These are phyloP conservation scores for Caenorhabditis briggsae DNA, from an alignment of 1,140 invertebrate species.

Conservation along the genomic window DNA sequence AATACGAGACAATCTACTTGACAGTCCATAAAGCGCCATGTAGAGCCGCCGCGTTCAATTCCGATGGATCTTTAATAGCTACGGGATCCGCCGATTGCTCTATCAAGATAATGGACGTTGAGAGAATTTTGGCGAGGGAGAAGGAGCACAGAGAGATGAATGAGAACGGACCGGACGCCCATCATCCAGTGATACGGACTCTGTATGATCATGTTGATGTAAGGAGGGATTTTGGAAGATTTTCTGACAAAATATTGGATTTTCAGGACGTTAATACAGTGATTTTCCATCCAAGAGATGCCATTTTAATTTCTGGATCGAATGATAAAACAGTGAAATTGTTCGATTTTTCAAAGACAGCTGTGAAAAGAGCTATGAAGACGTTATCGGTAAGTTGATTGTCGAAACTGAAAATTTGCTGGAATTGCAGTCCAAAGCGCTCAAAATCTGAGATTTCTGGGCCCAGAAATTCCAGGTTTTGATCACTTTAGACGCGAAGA, in stretches of 20 bases:
- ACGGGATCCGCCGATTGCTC: constrained; percentile 97
- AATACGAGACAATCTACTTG: constrained; percentile 97
- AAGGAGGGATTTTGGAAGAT: constrained; percentile 51
- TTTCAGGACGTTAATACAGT: constrained; percentile 90
- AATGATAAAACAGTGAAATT: constrained; percentile 93
- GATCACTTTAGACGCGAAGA: too few species aligned
- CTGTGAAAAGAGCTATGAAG: constrained; percentile 96
- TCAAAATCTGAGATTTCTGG: too few species aligned
- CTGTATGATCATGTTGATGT: constrained; percentile 95
- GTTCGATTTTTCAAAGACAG: constrained; percentile 97
- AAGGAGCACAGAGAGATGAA: constrained; percentile 67
- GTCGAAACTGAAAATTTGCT: too few species aligned
- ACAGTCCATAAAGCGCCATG: constrained; percentile 98
- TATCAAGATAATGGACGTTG: constrained; percentile 97
- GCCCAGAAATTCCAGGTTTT: too few species aligned
- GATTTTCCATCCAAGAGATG: constrained; percentile 91
- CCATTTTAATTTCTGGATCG: constrained; percentile 92
- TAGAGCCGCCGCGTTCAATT: constrained; percentile 91
- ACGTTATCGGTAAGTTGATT: constrained; percentile 73
- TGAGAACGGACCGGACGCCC: constrained; percentile 82
- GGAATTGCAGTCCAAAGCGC: too few species aligned
- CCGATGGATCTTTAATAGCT: constrained; percentile 93
- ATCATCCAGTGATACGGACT: constrained; percentile 95
- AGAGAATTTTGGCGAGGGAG: constrained; percentile 89
- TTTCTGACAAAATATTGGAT: background rate